Evolutionary conservation across 1,140 invertebrate genomes (phyloP).

Genomic region (Teleopsis dalmanni): DNA sequence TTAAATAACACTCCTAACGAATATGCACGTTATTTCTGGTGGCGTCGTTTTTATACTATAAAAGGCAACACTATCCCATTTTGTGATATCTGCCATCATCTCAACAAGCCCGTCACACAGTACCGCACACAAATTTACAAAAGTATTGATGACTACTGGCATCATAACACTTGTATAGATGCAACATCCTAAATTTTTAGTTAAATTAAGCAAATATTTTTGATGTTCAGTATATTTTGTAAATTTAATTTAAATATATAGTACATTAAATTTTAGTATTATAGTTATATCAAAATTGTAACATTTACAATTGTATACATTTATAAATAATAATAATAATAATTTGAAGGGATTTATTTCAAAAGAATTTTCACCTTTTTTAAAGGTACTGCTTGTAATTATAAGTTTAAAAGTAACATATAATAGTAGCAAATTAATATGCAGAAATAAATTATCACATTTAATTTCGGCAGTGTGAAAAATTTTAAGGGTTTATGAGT

Average conservation of each 20-base stretch:
- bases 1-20: conserved; percentile 43
- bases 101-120: not conserved
- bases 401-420: conserved; percentile 11
- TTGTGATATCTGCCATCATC: not conserved
- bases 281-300: too few relatives aligned
- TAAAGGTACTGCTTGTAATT: conserved; percentile 9
- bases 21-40: conserved; percentile 49
- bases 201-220: not conserved
- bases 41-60: conserved; percentile 43
- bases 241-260: too few relatives aligned
- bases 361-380: too few relatives aligned
- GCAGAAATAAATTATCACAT: conserved; percentile 4
- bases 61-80: not conserved
- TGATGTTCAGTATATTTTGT: too few relatives aligned
- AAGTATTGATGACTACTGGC: conserved; percentile 2
- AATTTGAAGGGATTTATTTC: too few relatives aligned
- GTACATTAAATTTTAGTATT: too few relatives aligned
- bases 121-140: not conserved
- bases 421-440: conserved; percentile 12
- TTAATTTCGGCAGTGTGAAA: conserved; percentile 12
- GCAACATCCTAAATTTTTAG: not conserved
- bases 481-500: not conserved
- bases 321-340: too few relatives aligned
- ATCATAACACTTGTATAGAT: not conserved
- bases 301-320: too few relatives aligned